Conservation (phyloP, 2,797 vertebrate species). For the Semaprochilodus insignis region DNA sequence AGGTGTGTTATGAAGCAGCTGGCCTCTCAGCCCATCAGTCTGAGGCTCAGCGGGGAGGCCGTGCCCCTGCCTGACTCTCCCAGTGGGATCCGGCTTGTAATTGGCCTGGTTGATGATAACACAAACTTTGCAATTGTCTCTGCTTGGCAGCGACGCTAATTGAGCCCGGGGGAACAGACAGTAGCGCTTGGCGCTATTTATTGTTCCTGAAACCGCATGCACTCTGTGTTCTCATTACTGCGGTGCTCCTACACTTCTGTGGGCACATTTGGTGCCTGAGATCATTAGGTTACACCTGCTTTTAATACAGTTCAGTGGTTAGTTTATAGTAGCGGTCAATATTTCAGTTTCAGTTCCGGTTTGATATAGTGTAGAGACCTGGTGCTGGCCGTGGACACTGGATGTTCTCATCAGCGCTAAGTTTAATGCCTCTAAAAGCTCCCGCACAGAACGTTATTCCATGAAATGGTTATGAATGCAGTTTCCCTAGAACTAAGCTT, state of each 20-base stretch:
- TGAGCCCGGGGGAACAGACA: constrained; percentile 42
- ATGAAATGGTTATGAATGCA: too few relatives aligned
- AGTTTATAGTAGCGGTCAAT: neutral
- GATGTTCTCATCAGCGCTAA: too few relatives aligned
- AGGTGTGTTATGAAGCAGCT: constrained; percentile 13
- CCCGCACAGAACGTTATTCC: too few relatives aligned
- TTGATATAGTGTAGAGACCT: too few relatives aligned
- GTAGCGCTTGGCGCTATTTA: constrained; percentile 42
- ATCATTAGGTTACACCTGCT: constrained; percentile 17
- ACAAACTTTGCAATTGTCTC: constrained; percentile 35
- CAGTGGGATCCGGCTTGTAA: constrained; percentile 45
- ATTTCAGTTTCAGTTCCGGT: neutral
- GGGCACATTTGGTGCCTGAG: constrained; percentile 1
- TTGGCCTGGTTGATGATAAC: constrained; percentile 50
- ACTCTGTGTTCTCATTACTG: constrained; percentile 32
- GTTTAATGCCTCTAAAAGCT: too few relatives aligned
- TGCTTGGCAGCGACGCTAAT: constrained; percentile 50
- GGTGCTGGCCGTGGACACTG: too few relatives aligned
- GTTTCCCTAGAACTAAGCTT: too few relatives aligned
- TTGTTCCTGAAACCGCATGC: constrained; percentile 27
- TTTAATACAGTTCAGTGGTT: neutral
- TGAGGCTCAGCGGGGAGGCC: neutral
- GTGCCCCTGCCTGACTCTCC: constrained; percentile 24
- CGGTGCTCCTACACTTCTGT: constrained; percentile 27
- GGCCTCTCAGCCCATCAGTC: neutral